Evolutionary conservation across 2,888 invertebrate genomes (phyloP).

Genomic region (Pseudolycoriella hygida): DNA sequence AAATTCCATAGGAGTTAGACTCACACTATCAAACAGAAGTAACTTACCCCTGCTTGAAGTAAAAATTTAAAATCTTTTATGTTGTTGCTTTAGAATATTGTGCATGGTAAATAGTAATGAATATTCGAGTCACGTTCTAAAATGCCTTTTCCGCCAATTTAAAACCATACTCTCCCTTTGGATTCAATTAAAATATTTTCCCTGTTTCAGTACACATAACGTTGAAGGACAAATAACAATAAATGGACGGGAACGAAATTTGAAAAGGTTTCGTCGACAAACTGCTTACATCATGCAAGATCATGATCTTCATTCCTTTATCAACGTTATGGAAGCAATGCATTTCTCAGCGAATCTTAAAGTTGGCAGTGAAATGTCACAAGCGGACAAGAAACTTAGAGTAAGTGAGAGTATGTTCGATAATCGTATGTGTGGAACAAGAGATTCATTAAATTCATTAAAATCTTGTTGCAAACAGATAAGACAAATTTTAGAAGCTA

Average conservation of each 20-base stretch:
- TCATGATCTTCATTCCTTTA: conserved; percentile 59
- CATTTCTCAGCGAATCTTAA: conserved; percentile 74
- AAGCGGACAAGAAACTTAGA: conserved; percentile 42
- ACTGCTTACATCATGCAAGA: conserved; percentile 87
- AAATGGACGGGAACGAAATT: conserved; percentile 49
- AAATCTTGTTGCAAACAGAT: conserved; percentile 36
- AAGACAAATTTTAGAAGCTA: conserved; percentile 56
- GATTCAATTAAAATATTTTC: no score
- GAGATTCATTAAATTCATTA: background rate
- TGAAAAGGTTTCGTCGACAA: conserved; percentile 49
- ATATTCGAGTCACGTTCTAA: no score
- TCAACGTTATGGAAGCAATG: conserved; percentile 76
- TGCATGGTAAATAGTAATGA: no score
- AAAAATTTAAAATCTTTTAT: no score
- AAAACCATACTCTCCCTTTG: no score
- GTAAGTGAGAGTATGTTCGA: conserved; percentile 32
- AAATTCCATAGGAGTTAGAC: no score
- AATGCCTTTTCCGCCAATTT: no score
- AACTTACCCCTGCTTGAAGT: no score
- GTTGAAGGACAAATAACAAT: conserved; percentile 50
- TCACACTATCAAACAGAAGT: no score
- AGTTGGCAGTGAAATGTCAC: conserved; percentile 44
- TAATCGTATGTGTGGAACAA: background rate
- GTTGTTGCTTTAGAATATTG: no score
- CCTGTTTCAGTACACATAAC: conserved; percentile 17